Conservation (phyloP, 2,797 vertebrate genomes). For the Pogoniulus pusillus region DNA sequence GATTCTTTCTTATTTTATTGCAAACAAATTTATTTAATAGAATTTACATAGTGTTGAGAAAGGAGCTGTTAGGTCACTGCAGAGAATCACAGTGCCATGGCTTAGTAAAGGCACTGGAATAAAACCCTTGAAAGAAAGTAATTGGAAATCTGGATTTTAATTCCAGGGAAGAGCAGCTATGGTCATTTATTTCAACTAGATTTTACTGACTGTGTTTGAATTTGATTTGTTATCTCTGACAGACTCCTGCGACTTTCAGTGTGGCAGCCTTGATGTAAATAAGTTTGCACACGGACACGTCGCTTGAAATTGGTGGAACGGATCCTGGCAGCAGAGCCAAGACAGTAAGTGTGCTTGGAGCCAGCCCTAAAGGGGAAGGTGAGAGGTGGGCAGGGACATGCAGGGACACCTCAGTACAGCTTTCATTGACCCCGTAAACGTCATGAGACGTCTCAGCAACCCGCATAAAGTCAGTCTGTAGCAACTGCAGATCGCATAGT, state of each 20-base stretch:
- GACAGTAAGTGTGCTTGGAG: not conserved
- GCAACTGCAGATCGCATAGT: not conserved
- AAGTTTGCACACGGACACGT: rapidly evolving
- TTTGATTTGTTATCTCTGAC: slow-evolving; percentile 4
- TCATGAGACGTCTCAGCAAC: not conserved
- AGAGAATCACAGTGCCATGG: not conserved
- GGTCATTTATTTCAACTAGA: not conserved
- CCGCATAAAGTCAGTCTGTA: not conserved
- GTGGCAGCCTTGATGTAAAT: not conserved
- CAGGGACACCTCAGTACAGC: not conserved
- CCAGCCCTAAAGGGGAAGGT: not conserved
- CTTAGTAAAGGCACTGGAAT: not conserved
- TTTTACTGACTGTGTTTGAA: not conserved
- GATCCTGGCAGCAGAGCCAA: not conserved
- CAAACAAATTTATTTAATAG: not conserved
- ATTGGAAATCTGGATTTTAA: not conserved
- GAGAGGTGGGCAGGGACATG: not conserved
- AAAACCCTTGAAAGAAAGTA: not conserved
- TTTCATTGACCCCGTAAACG: not conserved
- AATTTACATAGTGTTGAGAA: not conserved
- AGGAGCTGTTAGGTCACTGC: not conserved
- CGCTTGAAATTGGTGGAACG: not conserved
- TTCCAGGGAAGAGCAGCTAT: not conserved
- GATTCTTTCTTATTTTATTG: not conserved
- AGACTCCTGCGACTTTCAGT: not conserved